Evolutionary conservation across 1,140 invertebrate species (phyloP).

Genomic region (Drosophila punjabiensis): DNA sequence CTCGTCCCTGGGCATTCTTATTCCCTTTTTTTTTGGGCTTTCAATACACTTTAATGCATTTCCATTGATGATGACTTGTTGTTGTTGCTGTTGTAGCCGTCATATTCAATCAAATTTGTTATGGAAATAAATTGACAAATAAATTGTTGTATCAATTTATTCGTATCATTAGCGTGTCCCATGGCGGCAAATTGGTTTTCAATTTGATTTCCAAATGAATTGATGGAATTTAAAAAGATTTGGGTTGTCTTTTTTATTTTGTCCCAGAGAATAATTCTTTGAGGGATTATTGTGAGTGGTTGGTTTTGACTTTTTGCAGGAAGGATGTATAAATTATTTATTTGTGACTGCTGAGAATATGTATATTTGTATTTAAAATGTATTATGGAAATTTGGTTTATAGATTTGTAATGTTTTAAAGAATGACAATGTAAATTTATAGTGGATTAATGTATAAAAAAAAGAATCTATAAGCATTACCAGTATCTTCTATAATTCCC

Average conservation of each 20-base stretch:
- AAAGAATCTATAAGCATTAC: no score
- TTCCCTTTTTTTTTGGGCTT: conserved; percentile 5
- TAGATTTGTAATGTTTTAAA: neutral
- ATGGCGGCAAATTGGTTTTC: conserved; percentile 46
- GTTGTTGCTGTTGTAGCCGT: conserved; percentile 19
- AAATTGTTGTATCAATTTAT: conserved; percentile 62
- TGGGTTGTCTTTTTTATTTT: neutral
- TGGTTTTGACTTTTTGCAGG: neutral
- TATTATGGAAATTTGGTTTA: neutral
- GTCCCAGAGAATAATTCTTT: conserved; percentile 1
- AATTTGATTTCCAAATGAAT: conserved; percentile 48
- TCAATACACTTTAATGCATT: conserved; percentile 23
- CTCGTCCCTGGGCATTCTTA: conserved; percentile 2
- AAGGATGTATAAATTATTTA: neutral
- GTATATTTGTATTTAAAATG: neutral
- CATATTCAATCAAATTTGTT: conserved; percentile 76
- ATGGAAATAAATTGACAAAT: conserved; percentile 78
- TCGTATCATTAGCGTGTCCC: conserved; percentile 38
- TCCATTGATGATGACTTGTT: conserved; percentile 42
- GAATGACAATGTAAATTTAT: no score
- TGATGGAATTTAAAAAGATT: conserved; percentile 44
- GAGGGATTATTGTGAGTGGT: conserved; percentile 8
- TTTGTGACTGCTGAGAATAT: neutral
- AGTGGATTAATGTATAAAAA: no score
- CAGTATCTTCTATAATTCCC: neutral